Evolutionary conservation across 1,140 invertebrate species (phyloP).

Genomic region (Achroia grisella): DNA sequence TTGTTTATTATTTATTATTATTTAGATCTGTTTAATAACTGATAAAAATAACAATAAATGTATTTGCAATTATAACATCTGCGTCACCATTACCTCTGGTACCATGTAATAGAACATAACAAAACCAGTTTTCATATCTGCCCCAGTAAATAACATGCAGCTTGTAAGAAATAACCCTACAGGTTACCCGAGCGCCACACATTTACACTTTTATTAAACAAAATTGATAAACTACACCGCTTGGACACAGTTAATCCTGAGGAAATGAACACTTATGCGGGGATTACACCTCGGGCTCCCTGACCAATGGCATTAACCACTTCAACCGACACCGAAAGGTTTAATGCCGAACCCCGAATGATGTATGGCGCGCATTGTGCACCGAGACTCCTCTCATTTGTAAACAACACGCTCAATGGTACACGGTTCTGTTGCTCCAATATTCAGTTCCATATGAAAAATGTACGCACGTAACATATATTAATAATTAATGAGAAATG

Average conservation of each 20-base stretch:
- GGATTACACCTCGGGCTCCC: slow-evolving; percentile 32
- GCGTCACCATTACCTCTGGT: too few species aligned
- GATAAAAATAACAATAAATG: too few species aligned
- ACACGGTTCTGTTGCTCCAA: slow-evolving; percentile 21
- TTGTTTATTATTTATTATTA: too few species aligned
- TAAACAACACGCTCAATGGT: slow-evolving; percentile 16
- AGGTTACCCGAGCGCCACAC: not conserved
- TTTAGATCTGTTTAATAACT: too few species aligned
- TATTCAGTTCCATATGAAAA: slow-evolving; percentile 48
- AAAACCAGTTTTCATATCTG: too few species aligned
- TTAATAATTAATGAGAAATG: not conserved
- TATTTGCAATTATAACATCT: too few species aligned
- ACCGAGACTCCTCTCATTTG: slow-evolving; percentile 22
- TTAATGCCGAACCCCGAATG: slow-evolving; percentile 10
- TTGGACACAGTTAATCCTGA: slow-evolving; percentile 42
- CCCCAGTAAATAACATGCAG: too few species aligned
- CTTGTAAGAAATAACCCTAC: too few species aligned
- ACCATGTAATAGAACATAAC: too few species aligned
- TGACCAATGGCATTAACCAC: slow-evolving; percentile 1
- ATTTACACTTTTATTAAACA: not conserved
- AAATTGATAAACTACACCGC: slow-evolving; percentile 60
- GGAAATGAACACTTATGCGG: slow-evolving; percentile 44
- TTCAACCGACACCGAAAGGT: too few species aligned
- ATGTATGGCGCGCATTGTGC: slow-evolving; percentile 38
- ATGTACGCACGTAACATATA: slow-evolving; percentile 14